Percentiles rank a stretch among this genome's conserved stretches.
Conservation (phyloP, 2,888 invertebrate genomes). For the Drepanosiphum platanoidis region DNA sequence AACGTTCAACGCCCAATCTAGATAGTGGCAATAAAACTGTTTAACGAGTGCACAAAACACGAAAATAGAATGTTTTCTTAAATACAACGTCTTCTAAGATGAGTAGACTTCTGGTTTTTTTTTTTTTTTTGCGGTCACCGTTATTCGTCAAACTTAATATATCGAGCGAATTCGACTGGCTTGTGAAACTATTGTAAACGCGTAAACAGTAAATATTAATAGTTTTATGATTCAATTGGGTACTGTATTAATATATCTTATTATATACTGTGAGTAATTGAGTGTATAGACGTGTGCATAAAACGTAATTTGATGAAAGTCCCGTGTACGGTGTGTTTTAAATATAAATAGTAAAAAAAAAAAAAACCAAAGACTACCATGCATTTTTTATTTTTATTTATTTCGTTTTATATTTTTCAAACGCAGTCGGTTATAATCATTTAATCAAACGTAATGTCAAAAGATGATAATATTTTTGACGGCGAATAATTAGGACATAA, state of each 20-base stretch:
- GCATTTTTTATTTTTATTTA: no score
- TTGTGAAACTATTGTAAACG: neutral
- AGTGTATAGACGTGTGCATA: neutral
- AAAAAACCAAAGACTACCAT: no score
- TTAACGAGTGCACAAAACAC: conserved; percentile 58
- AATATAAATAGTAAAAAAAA: no score
- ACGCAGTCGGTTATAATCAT: no score
- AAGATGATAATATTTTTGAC: no score
- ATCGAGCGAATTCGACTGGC: neutral
- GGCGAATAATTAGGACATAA: no score
- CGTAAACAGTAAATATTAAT: neutral
- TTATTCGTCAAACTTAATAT: neutral
- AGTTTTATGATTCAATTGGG: neutral
- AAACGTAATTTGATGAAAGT: neutral
- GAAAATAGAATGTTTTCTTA: conserved; percentile 56
- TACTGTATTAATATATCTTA: neutral
- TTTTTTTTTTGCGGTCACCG: neutral
- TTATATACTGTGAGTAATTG: no score
- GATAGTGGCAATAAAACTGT: conserved; percentile 35
- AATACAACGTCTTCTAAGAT: neutral
- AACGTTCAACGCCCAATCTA: conserved; percentile 35
- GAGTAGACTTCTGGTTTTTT: neutral
- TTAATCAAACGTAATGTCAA: no score
- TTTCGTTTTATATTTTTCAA: no score
- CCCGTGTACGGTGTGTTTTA: no score